Conservation (phyloP, 1,140 invertebrate genomes). For the Lepidurus packardi region DNA sequence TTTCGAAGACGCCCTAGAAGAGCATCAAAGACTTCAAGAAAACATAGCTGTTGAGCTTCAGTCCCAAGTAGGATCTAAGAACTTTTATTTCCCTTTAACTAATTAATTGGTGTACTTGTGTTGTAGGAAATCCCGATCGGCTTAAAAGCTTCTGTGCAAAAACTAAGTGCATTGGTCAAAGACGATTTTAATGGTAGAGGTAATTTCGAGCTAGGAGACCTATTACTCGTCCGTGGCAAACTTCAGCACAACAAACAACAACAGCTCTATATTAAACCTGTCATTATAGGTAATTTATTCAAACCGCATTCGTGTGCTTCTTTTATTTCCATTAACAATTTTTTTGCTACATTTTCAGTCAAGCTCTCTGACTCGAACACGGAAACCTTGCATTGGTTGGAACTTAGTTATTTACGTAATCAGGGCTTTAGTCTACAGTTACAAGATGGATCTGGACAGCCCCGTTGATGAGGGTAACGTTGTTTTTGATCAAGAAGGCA, state of each 20-base stretch:
- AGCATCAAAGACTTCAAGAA: neutral
- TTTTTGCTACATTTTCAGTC: neutral
- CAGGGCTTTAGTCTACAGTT: neutral
- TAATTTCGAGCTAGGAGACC: neutral
- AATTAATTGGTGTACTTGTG: neutral
- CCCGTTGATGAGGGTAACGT: conserved; percentile 13
- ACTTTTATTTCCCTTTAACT: neutral
- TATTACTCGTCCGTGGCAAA: neutral
- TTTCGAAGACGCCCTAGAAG: neutral
- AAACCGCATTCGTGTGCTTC: neutral
- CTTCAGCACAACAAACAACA: neutral
- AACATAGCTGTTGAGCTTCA: neutral
- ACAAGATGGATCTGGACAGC: neutral
- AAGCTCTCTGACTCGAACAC: neutral
- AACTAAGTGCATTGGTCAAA: neutral
- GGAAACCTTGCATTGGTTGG: neutral
- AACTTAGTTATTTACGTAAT: neutral
- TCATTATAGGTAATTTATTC: neutral
- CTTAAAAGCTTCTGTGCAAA: neutral
- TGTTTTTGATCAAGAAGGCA: conserved; percentile 32
- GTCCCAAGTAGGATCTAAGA: neutral
- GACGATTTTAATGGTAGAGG: neutral
- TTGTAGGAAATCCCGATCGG: neutral
- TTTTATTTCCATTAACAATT: neutral
- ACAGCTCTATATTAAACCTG: neutral